Evolutionary conservation across 2,888 invertebrate genomes (phyloP).

Genomic region (Eupithecia tripunctaria): DNA sequence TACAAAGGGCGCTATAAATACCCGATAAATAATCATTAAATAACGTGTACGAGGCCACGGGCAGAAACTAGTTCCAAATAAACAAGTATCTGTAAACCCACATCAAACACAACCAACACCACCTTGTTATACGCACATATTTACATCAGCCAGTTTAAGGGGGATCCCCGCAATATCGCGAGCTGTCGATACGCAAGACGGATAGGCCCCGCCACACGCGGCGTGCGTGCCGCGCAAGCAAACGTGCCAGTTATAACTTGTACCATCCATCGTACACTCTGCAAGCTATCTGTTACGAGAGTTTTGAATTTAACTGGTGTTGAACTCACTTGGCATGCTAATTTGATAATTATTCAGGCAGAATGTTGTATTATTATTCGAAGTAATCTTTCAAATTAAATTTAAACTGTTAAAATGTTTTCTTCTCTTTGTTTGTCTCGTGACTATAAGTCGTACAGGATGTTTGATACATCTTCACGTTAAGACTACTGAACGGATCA

Average conservation of each 20-base stretch:
- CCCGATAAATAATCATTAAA: too few relatives aligned
- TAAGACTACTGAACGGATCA: too few relatives aligned
- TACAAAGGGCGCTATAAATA: too few relatives aligned
- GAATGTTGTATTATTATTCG: not conserved
- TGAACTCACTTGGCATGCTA: not conserved
- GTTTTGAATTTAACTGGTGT: slow-evolving; percentile 13
- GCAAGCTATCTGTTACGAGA: not conserved
- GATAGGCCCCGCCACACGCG: not conserved
- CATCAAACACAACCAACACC: not conserved
- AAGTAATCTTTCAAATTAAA: not conserved
- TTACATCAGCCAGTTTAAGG: not conserved
- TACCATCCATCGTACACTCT: not conserved
- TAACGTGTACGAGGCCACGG: not conserved
- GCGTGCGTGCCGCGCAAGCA: not conserved
- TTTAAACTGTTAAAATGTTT: not conserved
- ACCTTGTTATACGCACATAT: not conserved
- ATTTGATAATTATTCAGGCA: not conserved
- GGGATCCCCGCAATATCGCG: not conserved
- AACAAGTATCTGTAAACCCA: not conserved
- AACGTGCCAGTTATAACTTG: not conserved
- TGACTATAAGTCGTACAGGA: not conserved
- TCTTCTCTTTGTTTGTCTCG: not conserved
- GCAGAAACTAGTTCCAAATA: not conserved
- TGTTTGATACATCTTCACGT: too few relatives aligned
- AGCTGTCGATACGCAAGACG: slow-evolving; percentile 6